These are phyloP conservation scores for Coptodon bakossiorum DNA, from an alignment of 2,113 vertebrate genomes.

Conservation along the genomic window DNA sequence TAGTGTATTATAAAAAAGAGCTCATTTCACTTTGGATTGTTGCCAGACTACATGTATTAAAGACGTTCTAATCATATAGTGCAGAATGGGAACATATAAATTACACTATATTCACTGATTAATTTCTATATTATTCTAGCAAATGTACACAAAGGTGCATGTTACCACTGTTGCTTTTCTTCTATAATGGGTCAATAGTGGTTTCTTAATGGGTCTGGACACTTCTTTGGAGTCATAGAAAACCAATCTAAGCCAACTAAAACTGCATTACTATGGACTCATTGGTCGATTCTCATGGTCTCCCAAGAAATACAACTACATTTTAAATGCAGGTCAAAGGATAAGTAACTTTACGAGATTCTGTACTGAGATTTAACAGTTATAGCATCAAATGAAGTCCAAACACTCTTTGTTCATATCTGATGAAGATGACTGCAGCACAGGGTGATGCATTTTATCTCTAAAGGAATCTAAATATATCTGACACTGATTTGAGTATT, in stretches of 20 bases:
- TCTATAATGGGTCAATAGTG: neutral
- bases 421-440: neutral
- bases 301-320: neutral
- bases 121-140: neutral
- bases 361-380: neutral
- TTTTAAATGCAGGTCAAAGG: constrained; percentile 7
- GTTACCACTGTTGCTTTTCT: neutral
- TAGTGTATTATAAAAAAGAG: neutral
- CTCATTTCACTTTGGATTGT: neutral
- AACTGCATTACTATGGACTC: neutral
- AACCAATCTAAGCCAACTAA: neutral
- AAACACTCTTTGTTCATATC: neutral
- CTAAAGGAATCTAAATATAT: neutral
- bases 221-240: neutral
- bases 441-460: neutral
- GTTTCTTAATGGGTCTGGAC: neutral
- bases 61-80: neutral
- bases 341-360: neutral
- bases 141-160: neutral
- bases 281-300: neutral
- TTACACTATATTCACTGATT: neutral
- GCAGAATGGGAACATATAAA: neutral
- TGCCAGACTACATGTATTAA: neutral
- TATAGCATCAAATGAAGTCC: neutral
- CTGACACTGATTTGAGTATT: neutral